Conservation (phyloP, 2,888 invertebrate species). For the Chaetogeoica ovagalla region DNA sequence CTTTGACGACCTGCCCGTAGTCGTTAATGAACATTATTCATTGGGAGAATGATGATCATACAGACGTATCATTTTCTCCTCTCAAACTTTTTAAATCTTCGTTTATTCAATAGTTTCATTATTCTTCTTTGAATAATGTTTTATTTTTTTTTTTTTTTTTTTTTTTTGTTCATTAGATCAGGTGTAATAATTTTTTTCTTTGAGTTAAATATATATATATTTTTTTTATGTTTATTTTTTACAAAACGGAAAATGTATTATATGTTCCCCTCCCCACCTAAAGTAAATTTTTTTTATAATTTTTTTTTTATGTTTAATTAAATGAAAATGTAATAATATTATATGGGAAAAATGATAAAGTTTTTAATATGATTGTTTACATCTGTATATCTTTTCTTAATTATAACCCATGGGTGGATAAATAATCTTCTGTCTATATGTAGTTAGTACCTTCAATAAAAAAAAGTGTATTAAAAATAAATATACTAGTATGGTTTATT, state of each 20-base stretch:
- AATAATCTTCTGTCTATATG: conserved; percentile 52
- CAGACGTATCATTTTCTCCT: conserved; percentile 45
- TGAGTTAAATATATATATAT: conserved; percentile 34
- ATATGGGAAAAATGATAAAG: conserved; percentile 52
- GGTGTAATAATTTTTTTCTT: conserved; percentile 49
- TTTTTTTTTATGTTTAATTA: conserved; percentile 49
- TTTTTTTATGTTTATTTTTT: conserved; percentile 51
- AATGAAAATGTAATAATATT: conserved; percentile 50
- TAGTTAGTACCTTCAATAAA: conserved; percentile 52
- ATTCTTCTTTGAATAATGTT: conserved; percentile 46
- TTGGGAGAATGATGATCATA: conserved; percentile 43
- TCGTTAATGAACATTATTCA: conserved; percentile 41
- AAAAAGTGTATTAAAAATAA: conserved; percentile 43
- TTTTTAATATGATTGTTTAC: conserved; percentile 46
- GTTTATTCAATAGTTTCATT: conserved; percentile 43
- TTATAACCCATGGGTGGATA: conserved; percentile 44
- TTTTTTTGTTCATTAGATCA: conserved; percentile 27
- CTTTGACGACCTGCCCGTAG: conserved; percentile 30
- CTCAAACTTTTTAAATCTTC: conserved; percentile 7
- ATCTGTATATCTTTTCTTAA: conserved; percentile 50
- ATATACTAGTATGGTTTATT: background rate
- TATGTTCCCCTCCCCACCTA: conserved; percentile 48
- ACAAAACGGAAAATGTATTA: conserved; percentile 53
- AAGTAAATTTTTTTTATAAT: conserved; percentile 47
- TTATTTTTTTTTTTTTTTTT: conserved; percentile 37